phyloP scores from a whole-genome alignment of 1,140 invertebrate species.

The Pseudobourletiella spinata region DNA sequence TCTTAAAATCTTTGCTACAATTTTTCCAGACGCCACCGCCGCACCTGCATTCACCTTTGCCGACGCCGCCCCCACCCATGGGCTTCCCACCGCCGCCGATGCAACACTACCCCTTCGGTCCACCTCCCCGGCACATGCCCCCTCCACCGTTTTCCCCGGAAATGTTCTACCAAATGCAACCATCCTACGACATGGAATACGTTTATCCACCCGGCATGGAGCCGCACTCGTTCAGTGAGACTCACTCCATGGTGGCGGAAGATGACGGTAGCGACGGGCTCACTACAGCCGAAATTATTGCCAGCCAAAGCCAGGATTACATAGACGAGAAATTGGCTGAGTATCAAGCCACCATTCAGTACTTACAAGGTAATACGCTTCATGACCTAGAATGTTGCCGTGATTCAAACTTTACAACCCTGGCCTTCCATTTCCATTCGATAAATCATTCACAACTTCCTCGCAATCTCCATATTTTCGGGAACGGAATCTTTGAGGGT shows the following conservation, averaged over 20 bases:
- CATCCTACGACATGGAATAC: slow-evolving; percentile 34
- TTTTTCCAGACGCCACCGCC: slow-evolving; percentile 3
- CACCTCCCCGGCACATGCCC: neutral
- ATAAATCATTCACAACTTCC: no score
- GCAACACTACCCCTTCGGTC: neutral
- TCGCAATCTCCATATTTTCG: no score
- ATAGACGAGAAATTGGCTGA: slow-evolving; percentile 86
- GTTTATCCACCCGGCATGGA: slow-evolving; percentile 33
- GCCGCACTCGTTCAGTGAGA: neutral
- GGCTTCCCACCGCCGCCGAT: slow-evolving; percentile 10
- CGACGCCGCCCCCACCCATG: slow-evolving; percentile 12
- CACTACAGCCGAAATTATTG: slow-evolving; percentile 82
- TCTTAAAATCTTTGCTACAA: no score
- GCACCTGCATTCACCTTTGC: neutral
- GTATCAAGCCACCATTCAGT: slow-evolving; percentile 82
- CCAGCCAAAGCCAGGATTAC: slow-evolving; percentile 85
- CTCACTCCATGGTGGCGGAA: neutral
- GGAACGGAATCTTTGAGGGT: no score
- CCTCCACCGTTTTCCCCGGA: slow-evolving; percentile 2
- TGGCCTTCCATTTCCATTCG: no score
- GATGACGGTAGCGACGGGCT: slow-evolving; percentile 57
- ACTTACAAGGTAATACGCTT: slow-evolving; percentile 64
- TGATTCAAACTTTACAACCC: no score
- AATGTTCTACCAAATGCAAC: slow-evolving; percentile 18
- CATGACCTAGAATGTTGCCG: neutral